Evolutionary conservation across 2,797 vertebrate species (phyloP).

Genomic region (Coccyzus lansbergi): DNA sequence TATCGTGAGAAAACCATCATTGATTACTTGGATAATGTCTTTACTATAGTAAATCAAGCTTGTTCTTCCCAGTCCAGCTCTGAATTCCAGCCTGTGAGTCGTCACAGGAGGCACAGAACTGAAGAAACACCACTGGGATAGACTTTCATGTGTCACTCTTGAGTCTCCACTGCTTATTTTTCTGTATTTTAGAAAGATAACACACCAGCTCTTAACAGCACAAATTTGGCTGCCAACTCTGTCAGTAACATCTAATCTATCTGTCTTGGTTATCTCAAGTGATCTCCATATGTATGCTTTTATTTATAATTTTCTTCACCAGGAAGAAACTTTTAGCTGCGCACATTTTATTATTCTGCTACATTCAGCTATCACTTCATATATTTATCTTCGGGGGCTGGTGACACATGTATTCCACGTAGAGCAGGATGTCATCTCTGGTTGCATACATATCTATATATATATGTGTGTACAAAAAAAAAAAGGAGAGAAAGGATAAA

Average conservation of each 20-base stretch:
- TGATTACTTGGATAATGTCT: background rate
- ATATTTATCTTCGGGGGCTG: slow-evolving; percentile 20
- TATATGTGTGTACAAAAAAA: background rate
- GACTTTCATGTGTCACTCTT: background rate
- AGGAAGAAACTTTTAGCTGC: background rate
- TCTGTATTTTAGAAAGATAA: background rate
- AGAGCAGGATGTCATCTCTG: background rate
- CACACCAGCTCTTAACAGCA: background rate
- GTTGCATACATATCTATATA: background rate
- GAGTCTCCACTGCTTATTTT: background rate
- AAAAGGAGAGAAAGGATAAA: background rate
- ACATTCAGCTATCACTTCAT: background rate
- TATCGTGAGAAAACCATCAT: background rate
- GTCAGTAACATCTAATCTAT: background rate
- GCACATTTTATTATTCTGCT: slow-evolving; percentile 29
- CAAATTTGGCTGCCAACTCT: background rate
- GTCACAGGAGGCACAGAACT: background rate
- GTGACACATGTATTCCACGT: background rate
- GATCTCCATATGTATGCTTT: background rate
- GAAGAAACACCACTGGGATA: background rate
- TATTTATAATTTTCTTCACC: background rate
- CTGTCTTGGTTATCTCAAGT: background rate
- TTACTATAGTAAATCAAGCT: background rate
- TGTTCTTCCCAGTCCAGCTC: background rate
- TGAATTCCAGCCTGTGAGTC: background rate